Evolutionary conservation across 2,888 invertebrate genomes (phyloP), one percentile per base, ranked within the genome.

Genomic region (Acrobasis repandana): DNA sequence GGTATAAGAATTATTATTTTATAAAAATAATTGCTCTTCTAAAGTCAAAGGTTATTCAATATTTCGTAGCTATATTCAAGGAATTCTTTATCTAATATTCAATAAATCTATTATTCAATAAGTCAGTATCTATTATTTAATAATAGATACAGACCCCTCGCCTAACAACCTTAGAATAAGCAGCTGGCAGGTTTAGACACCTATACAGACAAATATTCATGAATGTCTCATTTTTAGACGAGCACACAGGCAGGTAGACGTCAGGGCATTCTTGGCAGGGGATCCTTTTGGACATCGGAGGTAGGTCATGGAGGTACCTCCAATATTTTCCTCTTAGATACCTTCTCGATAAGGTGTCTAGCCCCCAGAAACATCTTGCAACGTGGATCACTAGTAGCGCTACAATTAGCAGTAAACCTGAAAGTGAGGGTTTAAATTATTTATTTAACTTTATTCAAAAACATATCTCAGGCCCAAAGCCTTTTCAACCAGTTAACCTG

Each of bases 111-210:
- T n/a, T n/a, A n/a, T n/a, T n/a, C n/a, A n/a, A n/a, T n/a, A n/a
- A n/a, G n/a, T n/a, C n/a, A n/a, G n/a, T n/a, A n/a, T n/a, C n/a
- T n/a, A n/a, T n/a, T n/a, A 20, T 28, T 28, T 11, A 54, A n/a
- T 20, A 54, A 38, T 54, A 54, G 20, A 54, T 54, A 20, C 54
- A 54, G 43, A 54, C 20, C 9, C 54, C 54, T 20, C 54, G 18
- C 11, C 54, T 54, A 6, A 54, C 54, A 36, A 54, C 18, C 4
- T 15, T 18, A 14, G n/a, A n/a, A n/a, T n/a, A n/a, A n/a, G 43
- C 54, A 9, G 2, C 2, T 8, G 15, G 11, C 38, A 54, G 5
- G 1, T 20, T 9, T 1, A 11, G 54, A 9, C 54, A 54, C 8
- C 10, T 54, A 18, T 43, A 54, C 11, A 54, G 14, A 18, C 54